Base-by-base conservation (phyloP, 2,888 invertebrate genomes). In the Periphyllus acericola region DNA sequence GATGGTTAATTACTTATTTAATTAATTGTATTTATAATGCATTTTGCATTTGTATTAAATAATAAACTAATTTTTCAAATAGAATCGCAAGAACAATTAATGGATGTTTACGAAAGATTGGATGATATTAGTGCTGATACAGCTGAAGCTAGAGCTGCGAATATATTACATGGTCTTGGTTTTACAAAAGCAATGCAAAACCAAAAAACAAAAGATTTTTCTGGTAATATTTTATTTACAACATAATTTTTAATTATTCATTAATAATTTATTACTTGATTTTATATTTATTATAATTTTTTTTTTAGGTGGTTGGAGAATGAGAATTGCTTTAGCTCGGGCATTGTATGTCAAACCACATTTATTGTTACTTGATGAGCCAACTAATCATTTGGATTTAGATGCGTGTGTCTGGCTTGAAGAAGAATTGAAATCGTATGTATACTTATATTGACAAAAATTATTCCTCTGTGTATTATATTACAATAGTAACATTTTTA, bases 401-500 rank as follows among this genome's bases (percentile, higher is more conserved):
- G 98, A 99, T 91, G 99, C 99, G 89, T 99, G 99, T 92, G 99
- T 99, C 78, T 99, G 99, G 99, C 94, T 99, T 88, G 99, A 99
- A 92, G 97, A 98, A 92, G 99, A 99, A 92, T 93, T 99, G 75
- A 98, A 97, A 93, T 95, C 95, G 93, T 96, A 91, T 92, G 93
- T 91, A 36, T 82, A 25, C 25, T 25, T 25, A 21, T 66, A 25
- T 66, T 66, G 60, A 25, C 11, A 11, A 66, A 25, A 66, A 66
- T 55, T 25, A 66, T 52, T 17, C 11, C 9, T 52, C 17, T 66
- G 21, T 66, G 6, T 25, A 66, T 66, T 25, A 66, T 66, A 25
- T 25, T 66, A 66, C 11, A 52, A 52, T 9, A 52, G 14, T 52
- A 52, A 55, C 4, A 55, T 55, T 55, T 55, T 60, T 60, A 60